Evolutionary conservation across 1,140 invertebrate species (phyloP), one percentile per base, ranked within the genome.

Genomic region (Holotrichia oblita): DNA sequence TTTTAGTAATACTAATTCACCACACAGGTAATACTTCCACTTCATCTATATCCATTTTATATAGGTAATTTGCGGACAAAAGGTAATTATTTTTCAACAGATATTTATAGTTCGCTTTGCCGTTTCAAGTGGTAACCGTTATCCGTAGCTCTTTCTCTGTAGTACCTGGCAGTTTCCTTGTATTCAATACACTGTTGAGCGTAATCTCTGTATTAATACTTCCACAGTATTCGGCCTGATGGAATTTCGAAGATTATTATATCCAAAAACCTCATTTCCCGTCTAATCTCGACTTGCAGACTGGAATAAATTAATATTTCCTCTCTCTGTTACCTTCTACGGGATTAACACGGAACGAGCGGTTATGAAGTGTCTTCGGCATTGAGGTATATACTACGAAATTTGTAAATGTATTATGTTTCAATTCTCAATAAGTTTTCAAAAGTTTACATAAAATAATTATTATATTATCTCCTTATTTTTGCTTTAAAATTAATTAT

Each of bases 281-380:
- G 17, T 17, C 14, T 55, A 55, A 55, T 14, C 42, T 44, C 42
- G 8, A 44, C 48, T 55, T 55, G 1, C 48, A 55, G 48, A 55
- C 48, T 55, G 14, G 48, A n/a, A n/a, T 55, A 55, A 12, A 55
- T 55, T 55, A n/a, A 55, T n/a, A 55, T 55, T 55, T 55, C 12
- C n/a, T 55, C 17, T n/a, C 14, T 55, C 2, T 55, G 6, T 55
- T 17, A 7, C 48, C 14, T 55, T 17, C 14, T 6, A 17, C 6
- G 6, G 14, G 48, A 55, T 55, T 55, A 55, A 17, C 14, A 55
- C 17, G 48, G 6, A 55, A n/a, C 48, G 17, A 55, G 14, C 10
- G 48, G 14, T n/a, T 55, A 17, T 55, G 17, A 55, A 55, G 14
- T 55, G 10, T 55, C 17, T 55, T 55, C 6, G 4, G 27, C 27